Evolutionary conservation across 2,797 vertebrate species (phyloP).

Genomic region (Myotis planiceps): DNA sequence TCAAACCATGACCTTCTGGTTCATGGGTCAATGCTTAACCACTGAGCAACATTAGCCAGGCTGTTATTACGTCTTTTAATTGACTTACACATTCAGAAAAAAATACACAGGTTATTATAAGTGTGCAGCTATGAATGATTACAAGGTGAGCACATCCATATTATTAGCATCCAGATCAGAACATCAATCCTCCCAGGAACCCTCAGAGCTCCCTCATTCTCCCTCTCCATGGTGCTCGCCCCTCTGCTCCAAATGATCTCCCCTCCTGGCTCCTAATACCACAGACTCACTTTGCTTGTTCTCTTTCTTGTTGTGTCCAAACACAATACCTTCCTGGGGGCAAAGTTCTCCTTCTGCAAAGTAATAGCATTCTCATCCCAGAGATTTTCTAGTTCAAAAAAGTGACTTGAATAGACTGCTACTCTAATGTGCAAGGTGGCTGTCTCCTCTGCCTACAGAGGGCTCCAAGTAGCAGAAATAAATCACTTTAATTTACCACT

Average conservation of each 20-base stretch:
- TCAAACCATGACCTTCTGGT: no score
- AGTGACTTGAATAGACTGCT: neutral
- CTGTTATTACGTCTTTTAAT: neutral
- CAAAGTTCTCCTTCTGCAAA: neutral
- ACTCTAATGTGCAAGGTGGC: neutral
- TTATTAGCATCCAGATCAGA: neutral
- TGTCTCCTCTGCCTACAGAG: neutral
- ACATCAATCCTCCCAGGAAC: neutral
- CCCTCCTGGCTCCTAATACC: neutral
- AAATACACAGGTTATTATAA: neutral
- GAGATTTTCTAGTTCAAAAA: neutral
- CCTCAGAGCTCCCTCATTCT: rapidly evolving
- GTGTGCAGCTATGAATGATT: neutral
- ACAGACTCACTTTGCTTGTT: neutral
- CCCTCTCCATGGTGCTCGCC: rapidly evolving
- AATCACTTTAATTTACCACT: neutral
- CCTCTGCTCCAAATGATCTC: no score
- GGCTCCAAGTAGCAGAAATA: neutral
- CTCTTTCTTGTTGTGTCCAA: neutral
- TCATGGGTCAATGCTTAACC: no score
- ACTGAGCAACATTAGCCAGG: no score
- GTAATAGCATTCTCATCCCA: neutral
- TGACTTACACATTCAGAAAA: neutral
- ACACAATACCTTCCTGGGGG: neutral
- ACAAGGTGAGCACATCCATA: neutral